Evolutionary conservation across 1,140 invertebrate genomes (phyloP).

Genomic region (Solen grandis): DNA sequence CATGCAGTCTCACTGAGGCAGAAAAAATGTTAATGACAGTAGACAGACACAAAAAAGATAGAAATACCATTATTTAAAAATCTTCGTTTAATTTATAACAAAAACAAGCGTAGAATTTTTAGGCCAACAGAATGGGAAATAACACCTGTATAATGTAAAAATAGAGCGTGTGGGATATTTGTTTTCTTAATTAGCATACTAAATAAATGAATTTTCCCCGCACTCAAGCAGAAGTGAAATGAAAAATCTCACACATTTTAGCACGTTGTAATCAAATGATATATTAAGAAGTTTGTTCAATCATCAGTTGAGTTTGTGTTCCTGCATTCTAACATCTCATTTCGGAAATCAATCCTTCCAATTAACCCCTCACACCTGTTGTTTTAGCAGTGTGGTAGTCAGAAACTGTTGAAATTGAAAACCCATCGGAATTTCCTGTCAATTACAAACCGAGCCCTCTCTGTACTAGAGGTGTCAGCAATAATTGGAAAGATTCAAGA

Average conservation of each 20-base stretch:
- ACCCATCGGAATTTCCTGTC: conserved; percentile 19
- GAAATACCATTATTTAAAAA: no score
- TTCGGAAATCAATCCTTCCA: conserved; percentile 31
- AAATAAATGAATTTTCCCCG: conserved; percentile 5
- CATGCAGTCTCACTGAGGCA: no score
- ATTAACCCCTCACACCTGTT: conserved; percentile 31
- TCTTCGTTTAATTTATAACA: no score
- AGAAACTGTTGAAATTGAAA: no score
- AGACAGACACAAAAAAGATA: no score
- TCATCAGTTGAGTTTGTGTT: conserved; percentile 3
- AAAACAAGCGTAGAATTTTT: no score
- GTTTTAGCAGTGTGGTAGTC: background rate
- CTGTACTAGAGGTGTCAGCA: background rate
- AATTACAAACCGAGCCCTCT: conserved; percentile 18
- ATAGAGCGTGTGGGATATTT: conserved; percentile 16
- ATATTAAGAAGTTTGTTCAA: conserved; percentile 20
- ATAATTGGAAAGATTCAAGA: conserved; percentile 40
- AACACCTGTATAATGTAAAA: background rate
- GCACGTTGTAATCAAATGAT: conserved; percentile 1
- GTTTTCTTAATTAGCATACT: background rate
- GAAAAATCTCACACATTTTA: conserved; percentile 7
- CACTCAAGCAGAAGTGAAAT: conserved; percentile 5
- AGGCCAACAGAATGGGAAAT: no score
- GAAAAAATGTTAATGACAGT: no score
- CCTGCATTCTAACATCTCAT: conserved; percentile 2